Percentiles rank a stretch among this genome's conserved stretches.
phyloP scores from a whole-genome alignment of 2,113 vertebrate species.

The Corythoichthys intestinalis region DNA sequence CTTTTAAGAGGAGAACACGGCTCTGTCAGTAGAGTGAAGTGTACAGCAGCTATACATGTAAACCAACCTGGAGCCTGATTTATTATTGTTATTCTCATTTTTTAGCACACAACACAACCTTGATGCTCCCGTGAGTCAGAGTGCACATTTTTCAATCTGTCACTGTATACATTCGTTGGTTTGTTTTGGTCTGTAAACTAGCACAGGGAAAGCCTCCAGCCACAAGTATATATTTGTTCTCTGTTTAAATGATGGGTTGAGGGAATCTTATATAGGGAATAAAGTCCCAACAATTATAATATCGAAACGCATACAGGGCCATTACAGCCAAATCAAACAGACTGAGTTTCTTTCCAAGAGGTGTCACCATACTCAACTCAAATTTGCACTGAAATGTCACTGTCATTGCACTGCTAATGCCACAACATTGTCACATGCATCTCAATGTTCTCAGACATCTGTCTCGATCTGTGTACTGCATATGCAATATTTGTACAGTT shows the following conservation, averaged over 20 bases:
- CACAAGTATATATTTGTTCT: conserved; percentile 3
- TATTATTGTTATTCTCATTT: conserved; percentile 25
- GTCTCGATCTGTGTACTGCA: no score
- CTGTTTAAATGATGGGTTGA: conserved; percentile 2
- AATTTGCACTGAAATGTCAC: no score
- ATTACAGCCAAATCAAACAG: no score
- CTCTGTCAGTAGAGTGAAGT: conserved; percentile 11
- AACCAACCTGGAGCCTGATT: conserved; percentile 26
- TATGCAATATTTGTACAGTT: no score
- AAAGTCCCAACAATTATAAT: conserved; percentile 23
- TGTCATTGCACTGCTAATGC: no score
- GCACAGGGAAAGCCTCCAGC: background rate
- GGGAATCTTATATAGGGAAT: conserved; percentile 31
- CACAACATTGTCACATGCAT: no score
- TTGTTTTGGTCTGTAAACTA: conserved; percentile 26
- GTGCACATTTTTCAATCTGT: conserved; percentile 8
- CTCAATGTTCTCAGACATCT: no score
- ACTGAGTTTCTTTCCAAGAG: no score
- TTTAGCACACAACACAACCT: conserved; percentile 23
- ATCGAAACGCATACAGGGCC: background rate
- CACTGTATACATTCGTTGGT: conserved; percentile 24
- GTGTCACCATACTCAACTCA: no score
- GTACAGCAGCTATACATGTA: conserved; percentile 25
- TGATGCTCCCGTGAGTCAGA: background rate
- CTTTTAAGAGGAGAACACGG: conserved; percentile 15